Conservation (phyloP, 2,888 invertebrate genomes). For the Sphaerophoria taeniata region DNA sequence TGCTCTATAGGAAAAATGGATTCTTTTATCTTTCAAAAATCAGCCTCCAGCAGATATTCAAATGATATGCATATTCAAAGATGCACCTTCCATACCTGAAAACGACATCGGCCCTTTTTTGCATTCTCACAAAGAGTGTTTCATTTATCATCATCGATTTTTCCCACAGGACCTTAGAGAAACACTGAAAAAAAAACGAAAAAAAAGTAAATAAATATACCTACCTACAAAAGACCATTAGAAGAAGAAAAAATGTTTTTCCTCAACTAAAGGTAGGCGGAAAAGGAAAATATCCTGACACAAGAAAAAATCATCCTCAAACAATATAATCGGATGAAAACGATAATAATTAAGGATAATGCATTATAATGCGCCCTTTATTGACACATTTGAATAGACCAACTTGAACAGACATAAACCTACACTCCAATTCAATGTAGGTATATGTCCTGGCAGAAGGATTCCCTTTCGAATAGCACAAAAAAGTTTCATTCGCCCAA, state of each 20-base stretch:
- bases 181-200: constrained; percentile 8
- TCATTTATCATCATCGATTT: constrained; percentile 72
- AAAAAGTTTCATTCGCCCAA: constrained; percentile 6
- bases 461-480: background rate
- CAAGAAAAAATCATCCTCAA: constrained; percentile 40
- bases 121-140: constrained; percentile 62
- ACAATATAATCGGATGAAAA: constrained; percentile 46
- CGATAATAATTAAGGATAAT: constrained; percentile 73
- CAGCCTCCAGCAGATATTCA: constrained; percentile 56
- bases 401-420: constrained; percentile 5
- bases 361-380: constrained; percentile 55
- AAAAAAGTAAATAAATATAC: constrained; percentile 50
- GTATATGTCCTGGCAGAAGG: constrained; percentile 9
- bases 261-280: constrained; percentile 18
- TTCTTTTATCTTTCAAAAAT: constrained; percentile 31
- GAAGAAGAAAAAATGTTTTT: constrained; percentile 23
- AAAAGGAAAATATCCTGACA: constrained; percentile 23
- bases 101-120: constrained; percentile 49
- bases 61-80: constrained; percentile 68
- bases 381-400: constrained; percentile 60
- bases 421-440: background rate
- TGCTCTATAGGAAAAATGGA: constrained; percentile 31
- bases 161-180: constrained; percentile 72
- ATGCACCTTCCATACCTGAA: constrained; percentile 65
- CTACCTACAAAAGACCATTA: constrained; percentile 51